Evolutionary conservation across 2,888 invertebrate genomes (phyloP).

Genomic region (Thera obeliscata): DNA sequence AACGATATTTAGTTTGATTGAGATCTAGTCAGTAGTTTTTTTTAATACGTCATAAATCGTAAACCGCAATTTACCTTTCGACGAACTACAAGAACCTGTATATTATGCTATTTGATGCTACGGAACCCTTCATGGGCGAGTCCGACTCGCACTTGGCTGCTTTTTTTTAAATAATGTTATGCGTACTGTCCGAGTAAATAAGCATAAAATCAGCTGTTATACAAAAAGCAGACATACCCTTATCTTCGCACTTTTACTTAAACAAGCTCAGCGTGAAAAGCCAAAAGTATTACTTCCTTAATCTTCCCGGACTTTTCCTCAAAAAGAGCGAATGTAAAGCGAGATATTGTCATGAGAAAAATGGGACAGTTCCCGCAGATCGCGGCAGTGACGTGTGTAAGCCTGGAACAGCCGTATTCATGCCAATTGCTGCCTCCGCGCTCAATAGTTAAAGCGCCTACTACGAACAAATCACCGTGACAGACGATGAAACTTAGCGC

Average conservation of each 20-base stretch:
- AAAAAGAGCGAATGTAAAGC: conserved; percentile 7
- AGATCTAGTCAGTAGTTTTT: too few relatives aligned
- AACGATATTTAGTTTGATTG: too few relatives aligned
- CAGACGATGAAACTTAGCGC: not conserved
- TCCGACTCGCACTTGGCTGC: too few relatives aligned
- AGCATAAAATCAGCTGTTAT: too few relatives aligned
- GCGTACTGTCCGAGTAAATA: too few relatives aligned
- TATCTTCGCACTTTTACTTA: not conserved
- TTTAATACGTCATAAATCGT: too few relatives aligned
- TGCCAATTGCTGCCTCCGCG: conserved; percentile 35
- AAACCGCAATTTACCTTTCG: too few relatives aligned
- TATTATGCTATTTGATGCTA: too few relatives aligned
- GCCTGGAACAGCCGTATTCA: conserved; percentile 35
- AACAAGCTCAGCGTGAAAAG: not conserved
- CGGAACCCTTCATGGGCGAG: too few relatives aligned
- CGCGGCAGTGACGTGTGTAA: conserved; percentile 38
- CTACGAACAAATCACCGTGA: not conserved
- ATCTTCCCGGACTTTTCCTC: conserved; percentile 2
- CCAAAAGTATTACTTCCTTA: conserved; percentile 4
- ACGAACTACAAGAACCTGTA: too few relatives aligned
- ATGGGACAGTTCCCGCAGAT: conserved; percentile 30
- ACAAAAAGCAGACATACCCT: too few relatives aligned
- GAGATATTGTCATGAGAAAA: conserved; percentile 33
- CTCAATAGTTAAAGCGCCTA: conserved; percentile 24
- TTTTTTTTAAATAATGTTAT: too few relatives aligned